A percentile compares a stretch with the other conserved stretches of the same genome.
Conservation (phyloP, 2,797 vertebrate genomes). For the Myotis pilosus region DNA sequence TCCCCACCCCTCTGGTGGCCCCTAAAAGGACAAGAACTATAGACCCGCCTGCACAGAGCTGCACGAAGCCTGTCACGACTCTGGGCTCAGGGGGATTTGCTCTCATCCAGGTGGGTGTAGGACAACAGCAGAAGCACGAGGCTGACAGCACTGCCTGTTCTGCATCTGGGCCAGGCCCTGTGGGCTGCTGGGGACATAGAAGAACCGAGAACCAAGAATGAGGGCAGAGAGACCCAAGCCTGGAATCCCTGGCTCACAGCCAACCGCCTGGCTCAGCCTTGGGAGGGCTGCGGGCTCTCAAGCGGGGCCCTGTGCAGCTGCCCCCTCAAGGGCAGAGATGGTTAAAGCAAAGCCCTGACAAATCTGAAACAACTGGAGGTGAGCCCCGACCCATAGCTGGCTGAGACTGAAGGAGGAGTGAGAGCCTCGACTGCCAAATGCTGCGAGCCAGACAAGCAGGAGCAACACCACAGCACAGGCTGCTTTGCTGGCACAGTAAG, state of each 20-base stretch:
- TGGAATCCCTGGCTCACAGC: neutral
- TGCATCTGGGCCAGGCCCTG: neutral
- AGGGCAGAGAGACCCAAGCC: neutral
- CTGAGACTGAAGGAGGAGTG: neutral
- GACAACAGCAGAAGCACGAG: neutral
- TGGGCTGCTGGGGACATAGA: neutral
- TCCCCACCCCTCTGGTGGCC: neutral
- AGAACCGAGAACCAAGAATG: neutral
- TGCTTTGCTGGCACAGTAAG: neutral
- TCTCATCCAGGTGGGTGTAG: neutral
- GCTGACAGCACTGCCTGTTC: neutral
- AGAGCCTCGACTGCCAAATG: neutral
- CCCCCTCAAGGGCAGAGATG: neutral
- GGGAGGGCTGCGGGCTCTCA: neutral
- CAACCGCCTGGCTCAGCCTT: neutral
- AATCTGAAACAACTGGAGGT: neutral
- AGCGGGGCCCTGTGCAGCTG: neutral
- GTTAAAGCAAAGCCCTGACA: neutral
- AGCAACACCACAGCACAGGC: neutral
- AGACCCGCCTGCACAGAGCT: neutral
- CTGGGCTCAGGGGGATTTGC: neutral
- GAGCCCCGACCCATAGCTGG: neutral
- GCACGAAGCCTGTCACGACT: constrained; percentile 40
- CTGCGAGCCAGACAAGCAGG: neutral
- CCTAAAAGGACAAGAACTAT: neutral